These are phyloP conservation scores for Drosophila koepferae DNA, from an alignment of 2,888 invertebrate genomes.

Conservation along the genomic window DNA sequence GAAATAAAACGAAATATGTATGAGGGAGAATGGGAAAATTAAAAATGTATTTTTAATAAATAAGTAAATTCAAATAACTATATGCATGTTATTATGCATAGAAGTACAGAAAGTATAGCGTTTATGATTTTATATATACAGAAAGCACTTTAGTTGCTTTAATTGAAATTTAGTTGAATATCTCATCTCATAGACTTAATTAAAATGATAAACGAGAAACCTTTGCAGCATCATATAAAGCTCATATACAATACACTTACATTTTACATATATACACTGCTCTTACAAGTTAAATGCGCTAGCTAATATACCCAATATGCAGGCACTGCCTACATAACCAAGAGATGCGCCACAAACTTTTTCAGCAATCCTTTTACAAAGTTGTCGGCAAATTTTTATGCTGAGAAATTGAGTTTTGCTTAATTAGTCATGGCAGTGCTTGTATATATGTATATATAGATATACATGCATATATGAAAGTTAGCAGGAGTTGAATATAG, in stretches of 20 bases:
- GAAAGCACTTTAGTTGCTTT: too few species aligned
- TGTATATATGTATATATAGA: not conserved
- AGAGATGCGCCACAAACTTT: conserved; percentile 46
- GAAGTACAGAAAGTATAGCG: too few species aligned
- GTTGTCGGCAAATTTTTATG: conserved; percentile 75
- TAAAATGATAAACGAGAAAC: too few species aligned
- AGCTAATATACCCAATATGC: not conserved
- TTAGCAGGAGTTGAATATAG: conserved; percentile 8
- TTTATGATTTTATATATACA: too few species aligned
- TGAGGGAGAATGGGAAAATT: too few species aligned
- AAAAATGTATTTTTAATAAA: too few species aligned
- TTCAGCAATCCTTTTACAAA: conserved; percentile 71
- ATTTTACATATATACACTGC: not conserved
- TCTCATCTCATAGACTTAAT: too few species aligned
- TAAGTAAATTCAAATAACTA: too few species aligned
- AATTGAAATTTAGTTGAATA: too few species aligned
- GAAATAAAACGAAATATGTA: not conserved
- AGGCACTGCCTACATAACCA: conserved; percentile 23
- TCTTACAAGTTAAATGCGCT: not conserved
- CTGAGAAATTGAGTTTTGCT: conserved; percentile 68
- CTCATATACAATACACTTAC: too few species aligned
- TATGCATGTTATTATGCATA: too few species aligned
- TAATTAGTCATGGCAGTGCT: conserved; percentile 72
- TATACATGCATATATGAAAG: conserved; percentile 11
- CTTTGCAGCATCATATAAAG: too few species aligned